Percentiles rank a stretch among this genome's conserved stretches.
Conservation (phyloP, 2,113 vertebrate genomes). For the Hucho hucho region DNA sequence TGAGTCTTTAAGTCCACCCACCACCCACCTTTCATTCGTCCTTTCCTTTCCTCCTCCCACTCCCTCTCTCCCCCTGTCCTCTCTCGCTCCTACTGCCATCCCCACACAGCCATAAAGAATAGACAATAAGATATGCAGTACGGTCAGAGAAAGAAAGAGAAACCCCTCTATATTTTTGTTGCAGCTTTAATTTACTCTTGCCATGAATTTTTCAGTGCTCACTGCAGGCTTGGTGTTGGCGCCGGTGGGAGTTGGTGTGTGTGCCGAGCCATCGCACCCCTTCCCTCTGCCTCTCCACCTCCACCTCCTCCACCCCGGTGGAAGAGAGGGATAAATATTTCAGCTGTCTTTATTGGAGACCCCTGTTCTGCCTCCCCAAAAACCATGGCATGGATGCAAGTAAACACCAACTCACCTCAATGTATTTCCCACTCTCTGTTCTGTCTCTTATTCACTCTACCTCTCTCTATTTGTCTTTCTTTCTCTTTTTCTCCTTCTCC, state of each 20-base stretch:
- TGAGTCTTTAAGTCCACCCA: no score
- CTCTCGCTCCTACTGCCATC: constrained; percentile 31
- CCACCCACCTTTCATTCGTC: not conserved
- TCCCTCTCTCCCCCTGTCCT: constrained; percentile 6
- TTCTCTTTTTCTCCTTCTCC: not conserved
- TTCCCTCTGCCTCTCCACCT: not conserved
- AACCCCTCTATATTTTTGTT: constrained; percentile 2
- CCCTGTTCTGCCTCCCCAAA: constrained; percentile 62
- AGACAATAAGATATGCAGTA: constrained; percentile 61
- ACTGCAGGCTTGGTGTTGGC: constrained; percentile 62
- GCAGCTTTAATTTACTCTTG: constrained; percentile 72
- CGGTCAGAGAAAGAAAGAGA: not conserved
- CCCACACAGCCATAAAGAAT: constrained; percentile 60
- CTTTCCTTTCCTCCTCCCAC: not conserved
- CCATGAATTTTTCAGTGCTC: constrained; percentile 76
- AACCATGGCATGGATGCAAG: constrained; percentile 42
- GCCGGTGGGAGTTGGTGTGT: constrained; percentile 7
- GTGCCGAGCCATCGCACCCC: constrained; percentile 21
- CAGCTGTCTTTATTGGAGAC: constrained; percentile 73
- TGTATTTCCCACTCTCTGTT: not conserved
- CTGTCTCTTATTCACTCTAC: not conserved
- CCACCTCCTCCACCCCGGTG: constrained; percentile 30
- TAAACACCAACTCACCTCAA: constrained; percentile 35
- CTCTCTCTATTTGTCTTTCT: not conserved
- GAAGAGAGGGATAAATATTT: constrained; percentile 77